These are phyloP conservation scores for Sicus ferrugineus DNA, from an alignment of 2,888 invertebrate genomes.

Conservation along the genomic window DNA sequence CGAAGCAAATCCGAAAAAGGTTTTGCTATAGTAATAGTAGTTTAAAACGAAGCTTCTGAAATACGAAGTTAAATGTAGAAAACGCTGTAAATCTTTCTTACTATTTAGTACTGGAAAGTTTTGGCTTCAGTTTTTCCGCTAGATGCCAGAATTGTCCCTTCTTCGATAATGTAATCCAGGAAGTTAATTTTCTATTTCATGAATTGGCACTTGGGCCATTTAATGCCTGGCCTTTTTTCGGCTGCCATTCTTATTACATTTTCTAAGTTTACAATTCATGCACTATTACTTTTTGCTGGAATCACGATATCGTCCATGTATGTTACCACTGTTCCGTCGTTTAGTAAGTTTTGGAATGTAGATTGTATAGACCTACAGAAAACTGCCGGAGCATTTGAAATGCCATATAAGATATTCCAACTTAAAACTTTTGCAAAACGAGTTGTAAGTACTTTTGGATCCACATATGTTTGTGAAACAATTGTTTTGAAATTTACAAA, in stretches of 20 bases:
- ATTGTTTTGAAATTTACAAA: too few species aligned
- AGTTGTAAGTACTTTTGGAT: too few species aligned
- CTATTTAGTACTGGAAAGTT: conserved; percentile 35
- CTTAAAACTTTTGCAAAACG: too few species aligned
- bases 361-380: conserved; percentile 38
- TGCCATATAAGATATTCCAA: conserved; percentile 42
- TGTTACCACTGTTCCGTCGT: conserved; percentile 28
- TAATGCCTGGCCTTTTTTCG: conserved; percentile 16
- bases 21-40: conserved; percentile 32
- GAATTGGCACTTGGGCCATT: conserved; percentile 41
- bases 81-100: conserved; percentile 32
- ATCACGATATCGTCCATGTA: conserved; percentile 43
- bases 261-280: conserved; percentile 31
- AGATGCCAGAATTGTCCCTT: conserved; percentile 29
- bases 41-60: conserved; percentile 36
- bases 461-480: too few species aligned
- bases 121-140: conserved; percentile 26
- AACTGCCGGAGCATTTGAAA: conserved; percentile 41
- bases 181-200: conserved; percentile 35
- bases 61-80: conserved; percentile 39
- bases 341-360: conserved; percentile 36
- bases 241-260: not conserved
- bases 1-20: conserved; percentile 37
- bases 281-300: conserved; percentile 31
- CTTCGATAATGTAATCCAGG: conserved; percentile 38